A percentile compares a stretch with the other conserved stretches of the same genome.
Conservation (phyloP, 2,113 vertebrate genomes). For the Leptocoma aspasia region DNA sequence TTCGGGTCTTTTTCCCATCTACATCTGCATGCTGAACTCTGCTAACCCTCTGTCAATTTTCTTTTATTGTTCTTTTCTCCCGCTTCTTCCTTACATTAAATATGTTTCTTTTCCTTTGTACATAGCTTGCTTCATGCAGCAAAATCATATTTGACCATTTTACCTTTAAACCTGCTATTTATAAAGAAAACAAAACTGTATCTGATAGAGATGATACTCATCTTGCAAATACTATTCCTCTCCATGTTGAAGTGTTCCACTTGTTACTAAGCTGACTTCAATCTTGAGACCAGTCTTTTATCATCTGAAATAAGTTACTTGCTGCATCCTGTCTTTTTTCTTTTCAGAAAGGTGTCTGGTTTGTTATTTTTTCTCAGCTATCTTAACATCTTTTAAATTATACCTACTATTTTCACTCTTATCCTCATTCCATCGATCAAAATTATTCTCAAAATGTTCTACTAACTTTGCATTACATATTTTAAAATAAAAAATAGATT, state of each 20-base stretch:
- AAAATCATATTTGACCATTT: neutral
- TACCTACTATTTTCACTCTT: neutral
- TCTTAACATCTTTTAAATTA: neutral
- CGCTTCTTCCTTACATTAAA: neutral
- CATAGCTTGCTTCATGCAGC: neutral
- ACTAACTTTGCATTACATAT: neutral
- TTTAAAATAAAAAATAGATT: neutral
- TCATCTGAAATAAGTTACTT: neutral
- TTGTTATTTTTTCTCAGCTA: neutral
- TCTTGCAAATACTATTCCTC: neutral
- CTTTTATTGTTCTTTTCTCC: neutral
- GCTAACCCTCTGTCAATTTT: neutral
- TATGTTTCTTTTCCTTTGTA: neutral
- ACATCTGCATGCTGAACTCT: neutral
- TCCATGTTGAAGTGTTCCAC: neutral
- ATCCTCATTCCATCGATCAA: neutral
- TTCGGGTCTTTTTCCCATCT: neutral
- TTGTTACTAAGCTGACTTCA: neutral
- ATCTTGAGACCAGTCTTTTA: neutral
- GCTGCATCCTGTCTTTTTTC: neutral
- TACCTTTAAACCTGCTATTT: neutral
- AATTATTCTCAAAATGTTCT: neutral
- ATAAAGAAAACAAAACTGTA: neutral
- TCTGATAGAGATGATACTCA: neutral
- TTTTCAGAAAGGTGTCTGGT: neutral